Base-by-base conservation (phyloP, 2,888 invertebrate species). In the Eilema depressum region DNA sequence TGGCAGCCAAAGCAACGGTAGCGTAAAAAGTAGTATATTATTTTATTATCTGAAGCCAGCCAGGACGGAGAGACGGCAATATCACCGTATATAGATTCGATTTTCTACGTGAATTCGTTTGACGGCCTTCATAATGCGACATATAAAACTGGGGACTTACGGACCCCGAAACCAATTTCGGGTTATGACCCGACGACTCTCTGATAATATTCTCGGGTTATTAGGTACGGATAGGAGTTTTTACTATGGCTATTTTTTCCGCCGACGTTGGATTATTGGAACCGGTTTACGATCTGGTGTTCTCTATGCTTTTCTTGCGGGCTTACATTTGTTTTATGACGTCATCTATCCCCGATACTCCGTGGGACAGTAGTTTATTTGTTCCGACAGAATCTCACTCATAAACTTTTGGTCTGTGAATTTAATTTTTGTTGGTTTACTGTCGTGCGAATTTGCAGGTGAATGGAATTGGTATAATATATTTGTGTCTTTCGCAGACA, bases 61-160 rank as follows among this genome's bases (percentile, higher is more conserved):
- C 94, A 93, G 91, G 89, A 88, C 91, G 87, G 87, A 88, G 88
- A 90, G 93, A 88, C 92, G 90, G 91, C 92, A 93, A 93, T 93
- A 95, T 93, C 93, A 90, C 93, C 95, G 95, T 95, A 95, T 95
- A 95, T 95, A 95, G 95, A 95, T 95, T 95, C 95, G 95, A 95
- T 95, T 95, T 95, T 95, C 95, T 95, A 95, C 95, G 95, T 95
- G 95, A 95, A 95, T 95, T 95, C 95, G 94, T 95, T 95, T 95
- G 95, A 95, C 95, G 95, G 95, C 95, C 95, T 94, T 95, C 95
- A 95, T 95, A 95, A 95, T 95, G 95, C 95, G 92, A 95, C 95
- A 95, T 95, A 95, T 95, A 95, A 95, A 95, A 95, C 95, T 94
- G 94, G 95, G 94, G 93, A 92, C 94, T 94, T 94, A 95, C 94